A percentile compares a stretch with the other conserved stretches of the same genome.
Evolutionary conservation across 2,113 vertebrate species (phyloP).

Genomic region (Serinus canaria): DNA sequence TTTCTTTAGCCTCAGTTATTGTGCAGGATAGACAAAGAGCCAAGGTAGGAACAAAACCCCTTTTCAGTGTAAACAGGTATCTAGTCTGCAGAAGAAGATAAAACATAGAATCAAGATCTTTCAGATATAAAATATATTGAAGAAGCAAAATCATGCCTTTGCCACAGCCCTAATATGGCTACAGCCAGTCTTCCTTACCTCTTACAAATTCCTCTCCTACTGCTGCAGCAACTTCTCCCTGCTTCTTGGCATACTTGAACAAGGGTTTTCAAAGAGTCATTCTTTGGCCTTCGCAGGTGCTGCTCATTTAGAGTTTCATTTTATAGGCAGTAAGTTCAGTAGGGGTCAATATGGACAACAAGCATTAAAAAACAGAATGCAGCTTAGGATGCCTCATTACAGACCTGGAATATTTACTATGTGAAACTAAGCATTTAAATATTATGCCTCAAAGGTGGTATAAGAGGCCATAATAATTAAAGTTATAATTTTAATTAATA

Average conservation of each 20-base stretch:
- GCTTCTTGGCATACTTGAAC: not conserved
- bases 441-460: not conserved
- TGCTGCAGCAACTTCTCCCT: not conserved
- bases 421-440: not conserved
- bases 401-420: not conserved
- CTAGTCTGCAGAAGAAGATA: not conserved
- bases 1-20: not conserved
- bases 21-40: not conserved
- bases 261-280: not conserved
- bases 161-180: not conserved
- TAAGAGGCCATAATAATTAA: not conserved
- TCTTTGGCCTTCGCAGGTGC: slow-evolving; percentile 24
- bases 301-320: slow-evolving; percentile 21
- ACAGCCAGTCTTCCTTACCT: not conserved
- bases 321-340: slow-evolving; percentile 15
- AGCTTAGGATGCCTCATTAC: not conserved
- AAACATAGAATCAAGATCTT: not conserved
- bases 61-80: slow-evolving; percentile 5
- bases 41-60: not conserved
- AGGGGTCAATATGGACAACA: not conserved
- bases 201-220: not conserved
- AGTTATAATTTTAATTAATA: not conserved
- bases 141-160: slow-evolving; percentile 8
- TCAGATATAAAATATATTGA: slow-evolving; percentile 11
- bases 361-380: not conserved